Evolutionary conservation across 2,797 vertebrate species (phyloP).

Genomic region (Characodon lateralis): DNA sequence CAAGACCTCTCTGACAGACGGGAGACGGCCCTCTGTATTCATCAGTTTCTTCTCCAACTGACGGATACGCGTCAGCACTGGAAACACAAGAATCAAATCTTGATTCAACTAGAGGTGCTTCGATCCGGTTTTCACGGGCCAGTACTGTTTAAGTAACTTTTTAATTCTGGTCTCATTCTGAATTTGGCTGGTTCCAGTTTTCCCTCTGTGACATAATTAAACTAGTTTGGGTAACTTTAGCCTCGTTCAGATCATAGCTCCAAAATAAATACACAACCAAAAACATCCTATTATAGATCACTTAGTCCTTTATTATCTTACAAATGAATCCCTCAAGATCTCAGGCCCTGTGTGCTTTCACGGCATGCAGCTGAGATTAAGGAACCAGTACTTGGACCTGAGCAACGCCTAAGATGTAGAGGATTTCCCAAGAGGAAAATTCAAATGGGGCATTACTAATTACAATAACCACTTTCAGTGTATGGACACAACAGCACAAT

Average conservation of each 20-base stretch:
- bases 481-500: neutral
- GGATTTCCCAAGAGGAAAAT: neutral
- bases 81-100: constrained; percentile 11
- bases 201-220: no score
- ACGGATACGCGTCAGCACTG: constrained; percentile 76
- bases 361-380: neutral
- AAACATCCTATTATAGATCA: no score
- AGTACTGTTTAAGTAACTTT: neutral
- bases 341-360: neutral
- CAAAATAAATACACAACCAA: no score
- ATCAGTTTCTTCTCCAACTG: constrained; percentile 84
- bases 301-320: no score
- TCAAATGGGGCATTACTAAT: neutral
- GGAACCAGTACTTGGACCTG: neutral
- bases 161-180: neutral
- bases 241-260: no score
- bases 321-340: no score
- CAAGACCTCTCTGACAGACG: constrained; percentile 82
- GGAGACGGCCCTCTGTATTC: constrained; percentile 80
- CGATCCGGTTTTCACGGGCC: no score
- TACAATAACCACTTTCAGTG: neutral
- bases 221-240: no score
- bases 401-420: neutral
- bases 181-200: no score
- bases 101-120: neutral